Percentiles rank a stretch among this genome's conserved stretches.
phyloP scores from a whole-genome alignment of 2,113 vertebrate genomes.

The Engystomops pustulosus region DNA sequence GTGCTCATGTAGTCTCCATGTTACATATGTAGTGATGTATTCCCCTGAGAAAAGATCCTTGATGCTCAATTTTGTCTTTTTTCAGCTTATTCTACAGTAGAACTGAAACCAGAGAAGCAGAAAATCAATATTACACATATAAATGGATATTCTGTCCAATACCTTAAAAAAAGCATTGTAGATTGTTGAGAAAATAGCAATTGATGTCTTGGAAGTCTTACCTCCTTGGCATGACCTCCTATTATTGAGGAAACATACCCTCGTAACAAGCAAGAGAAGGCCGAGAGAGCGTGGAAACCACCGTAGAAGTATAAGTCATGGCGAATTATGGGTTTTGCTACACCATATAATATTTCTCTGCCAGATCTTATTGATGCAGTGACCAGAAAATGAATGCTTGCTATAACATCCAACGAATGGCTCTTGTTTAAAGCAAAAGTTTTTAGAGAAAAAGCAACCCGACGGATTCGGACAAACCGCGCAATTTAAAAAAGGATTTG shows the following conservation, averaged over 20 bases:
- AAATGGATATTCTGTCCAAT: conserved; percentile 15
- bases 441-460: too few species aligned
- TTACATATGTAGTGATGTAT: conserved; percentile 35
- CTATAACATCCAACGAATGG: too few species aligned
- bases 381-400: too few species aligned
- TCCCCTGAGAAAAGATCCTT: conserved; percentile 42
- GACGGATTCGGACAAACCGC: too few species aligned
- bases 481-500: too few species aligned
- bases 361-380: not conserved
- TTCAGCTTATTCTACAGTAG: not conserved
- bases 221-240: not conserved
- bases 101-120: conserved; percentile 37
- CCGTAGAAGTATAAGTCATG: not conserved
- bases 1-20: not conserved
- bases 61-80: conserved; percentile 40
- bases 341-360: not conserved
- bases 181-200: not conserved
- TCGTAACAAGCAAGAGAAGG: not conserved
- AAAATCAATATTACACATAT: not conserved
- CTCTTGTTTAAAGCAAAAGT: too few species aligned
- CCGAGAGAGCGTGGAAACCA: not conserved
- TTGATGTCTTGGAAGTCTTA: not conserved
- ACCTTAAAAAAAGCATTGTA: not conserved
- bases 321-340: not conserved
- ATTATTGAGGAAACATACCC: not conserved